These are phyloP conservation scores for Acronicta leporina DNA, from an alignment of 2,888 invertebrate species.

Conservation along the genomic window DNA sequence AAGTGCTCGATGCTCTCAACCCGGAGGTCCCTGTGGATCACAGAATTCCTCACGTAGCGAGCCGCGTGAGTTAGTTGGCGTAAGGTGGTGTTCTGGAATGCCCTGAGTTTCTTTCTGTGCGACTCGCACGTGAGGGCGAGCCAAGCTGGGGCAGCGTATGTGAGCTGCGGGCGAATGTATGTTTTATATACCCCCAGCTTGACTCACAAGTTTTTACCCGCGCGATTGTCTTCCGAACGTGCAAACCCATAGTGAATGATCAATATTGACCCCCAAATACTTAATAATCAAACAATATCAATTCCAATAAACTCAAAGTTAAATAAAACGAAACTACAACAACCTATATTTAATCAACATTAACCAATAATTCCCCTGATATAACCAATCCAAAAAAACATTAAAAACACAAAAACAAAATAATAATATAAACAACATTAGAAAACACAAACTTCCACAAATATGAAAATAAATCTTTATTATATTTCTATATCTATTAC, in stretches of 20 bases:
- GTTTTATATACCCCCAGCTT: constrained; percentile 47
- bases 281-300: constrained; percentile 30
- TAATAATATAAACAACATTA: background rate
- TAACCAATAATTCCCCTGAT: constrained; percentile 18
- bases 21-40: constrained; percentile 17
- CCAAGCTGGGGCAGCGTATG: constrained; percentile 36
- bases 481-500: too few relatives aligned
- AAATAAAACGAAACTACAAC: background rate
- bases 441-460: too few relatives aligned
- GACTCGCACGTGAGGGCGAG: constrained; percentile 7
- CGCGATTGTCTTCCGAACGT: constrained; percentile 21
- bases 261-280: constrained; percentile 48
- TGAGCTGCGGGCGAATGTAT: constrained; percentile 39
- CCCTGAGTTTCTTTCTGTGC: background rate
- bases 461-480: too few relatives aligned
- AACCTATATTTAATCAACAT: constrained; percentile 45
- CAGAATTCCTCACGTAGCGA: constrained; percentile 15
- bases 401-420: too few relatives aligned
- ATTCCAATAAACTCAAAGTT: constrained; percentile 10
- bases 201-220: constrained; percentile 11
- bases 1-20: constrained; percentile 13
- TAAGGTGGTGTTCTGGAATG: constrained; percentile 10
- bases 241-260: constrained; percentile 40
- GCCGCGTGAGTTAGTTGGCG: constrained; percentile 1
- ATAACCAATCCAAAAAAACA: background rate